Percentiles rank a stretch among this genome's conserved stretches.
Evolutionary conservation across 2,888 invertebrate genomes (phyloP).

Genomic region (Hermaeophaga mercurialis): DNA sequence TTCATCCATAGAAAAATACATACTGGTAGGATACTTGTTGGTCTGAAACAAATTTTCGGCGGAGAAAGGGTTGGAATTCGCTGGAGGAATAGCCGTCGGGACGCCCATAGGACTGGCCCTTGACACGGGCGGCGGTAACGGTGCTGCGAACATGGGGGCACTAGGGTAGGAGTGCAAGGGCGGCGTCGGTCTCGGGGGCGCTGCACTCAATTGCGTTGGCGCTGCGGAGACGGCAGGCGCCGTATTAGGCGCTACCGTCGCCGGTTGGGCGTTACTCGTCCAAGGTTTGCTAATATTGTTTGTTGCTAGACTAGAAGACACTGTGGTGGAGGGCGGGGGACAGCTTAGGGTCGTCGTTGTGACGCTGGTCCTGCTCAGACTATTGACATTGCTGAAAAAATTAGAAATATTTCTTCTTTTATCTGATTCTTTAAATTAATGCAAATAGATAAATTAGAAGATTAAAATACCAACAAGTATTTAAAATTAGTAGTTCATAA

Average conservation of each 20-base stretch:
- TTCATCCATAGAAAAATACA: no score
- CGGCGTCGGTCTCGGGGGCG: slow-evolving; percentile 57
- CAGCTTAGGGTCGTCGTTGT: slow-evolving; percentile 53
- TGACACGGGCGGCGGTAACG: slow-evolving; percentile 62
- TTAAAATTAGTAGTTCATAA: no score
- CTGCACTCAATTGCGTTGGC: slow-evolving; percentile 58
- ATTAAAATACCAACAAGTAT: no score
- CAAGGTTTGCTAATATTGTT: slow-evolving; percentile 39
- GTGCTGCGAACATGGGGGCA: slow-evolving; percentile 62
- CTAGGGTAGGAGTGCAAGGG: slow-evolving; percentile 51
- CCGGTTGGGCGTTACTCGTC: slow-evolving; percentile 33
- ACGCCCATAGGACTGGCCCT: slow-evolving; percentile 71
- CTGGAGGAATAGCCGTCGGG: slow-evolving; percentile 56
- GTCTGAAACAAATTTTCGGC: slow-evolving; percentile 87
- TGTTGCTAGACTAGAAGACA: slow-evolving; percentile 66
- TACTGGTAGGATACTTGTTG: slow-evolving; percentile 63
- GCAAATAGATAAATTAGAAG: no score
- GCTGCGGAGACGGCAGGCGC: slow-evolving; percentile 20
- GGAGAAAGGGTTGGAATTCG: slow-evolving; percentile 83
- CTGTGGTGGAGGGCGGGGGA: slow-evolving; percentile 59
- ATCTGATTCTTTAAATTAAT: no score
- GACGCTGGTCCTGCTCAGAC: slow-evolving; percentile 73
- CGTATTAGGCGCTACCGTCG: slow-evolving; percentile 25
- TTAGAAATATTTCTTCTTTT: no score
- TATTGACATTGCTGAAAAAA: slow-evolving; percentile 76